Evolutionary conservation across 2,113 vertebrate genomes (phyloP).

Genomic region (Aptenodytes patagonicus): DNA sequence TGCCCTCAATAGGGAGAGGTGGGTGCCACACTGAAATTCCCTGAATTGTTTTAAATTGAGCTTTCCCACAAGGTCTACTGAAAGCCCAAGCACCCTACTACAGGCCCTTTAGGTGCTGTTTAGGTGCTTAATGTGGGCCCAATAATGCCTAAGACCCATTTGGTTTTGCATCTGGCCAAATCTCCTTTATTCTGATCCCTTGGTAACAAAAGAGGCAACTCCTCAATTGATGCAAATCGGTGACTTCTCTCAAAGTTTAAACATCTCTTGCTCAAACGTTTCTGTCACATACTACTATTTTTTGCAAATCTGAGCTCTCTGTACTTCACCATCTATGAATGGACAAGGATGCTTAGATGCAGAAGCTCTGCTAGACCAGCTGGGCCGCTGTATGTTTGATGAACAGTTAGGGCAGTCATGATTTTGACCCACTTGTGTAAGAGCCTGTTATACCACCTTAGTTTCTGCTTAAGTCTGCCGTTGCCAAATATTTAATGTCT

Average conservation of each 20-base stretch:
- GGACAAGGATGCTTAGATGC: background rate
- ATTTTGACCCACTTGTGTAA: background rate
- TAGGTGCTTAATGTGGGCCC: background rate
- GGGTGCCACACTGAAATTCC: background rate
- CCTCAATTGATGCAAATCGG: background rate
- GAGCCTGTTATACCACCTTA: background rate
- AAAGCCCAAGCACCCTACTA: background rate
- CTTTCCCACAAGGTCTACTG: background rate
- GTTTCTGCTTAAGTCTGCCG: background rate
- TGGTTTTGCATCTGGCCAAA: background rate
- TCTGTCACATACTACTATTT: background rate
- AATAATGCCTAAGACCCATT: background rate
- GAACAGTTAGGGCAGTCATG: background rate
- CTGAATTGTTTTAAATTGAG: background rate
- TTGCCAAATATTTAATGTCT: background rate
- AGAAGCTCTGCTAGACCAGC: background rate
- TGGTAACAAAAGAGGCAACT: background rate
- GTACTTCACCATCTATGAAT: background rate
- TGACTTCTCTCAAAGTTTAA: background rate
- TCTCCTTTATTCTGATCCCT: background rate
- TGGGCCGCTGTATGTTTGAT: background rate
- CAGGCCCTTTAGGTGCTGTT: background rate
- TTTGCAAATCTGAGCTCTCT: background rate
- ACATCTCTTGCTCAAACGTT: background rate
- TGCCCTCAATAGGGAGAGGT: background rate